A percentile compares a stretch with the other conserved stretches of the same genome.
Evolutionary conservation across 2,888 invertebrate species (phyloP).

Genomic region (Pterostichus madidus): DNA sequence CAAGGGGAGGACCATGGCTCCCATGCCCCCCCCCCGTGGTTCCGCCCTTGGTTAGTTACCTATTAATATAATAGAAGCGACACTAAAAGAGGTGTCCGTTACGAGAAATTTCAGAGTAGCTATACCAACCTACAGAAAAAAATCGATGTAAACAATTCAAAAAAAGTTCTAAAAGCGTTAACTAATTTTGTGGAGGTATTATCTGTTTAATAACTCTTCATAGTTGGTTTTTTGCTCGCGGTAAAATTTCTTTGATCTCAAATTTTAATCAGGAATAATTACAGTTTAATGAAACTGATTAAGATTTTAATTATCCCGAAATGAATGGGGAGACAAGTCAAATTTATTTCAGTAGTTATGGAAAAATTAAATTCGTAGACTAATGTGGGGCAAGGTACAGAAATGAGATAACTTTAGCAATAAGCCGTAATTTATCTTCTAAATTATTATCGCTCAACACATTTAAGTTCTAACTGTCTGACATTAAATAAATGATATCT

Average conservation of each 20-base stretch:
- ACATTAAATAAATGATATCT: slow-evolving; percentile 27
- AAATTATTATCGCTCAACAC: background rate
- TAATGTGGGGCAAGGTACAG: slow-evolving; percentile 5
- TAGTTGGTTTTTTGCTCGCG: background rate
- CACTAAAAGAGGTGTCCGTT: too few species aligned
- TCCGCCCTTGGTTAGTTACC: too few species aligned
- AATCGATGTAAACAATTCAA: too few species aligned
- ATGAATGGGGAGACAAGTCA: slow-evolving; percentile 9
- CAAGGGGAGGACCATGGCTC: too few species aligned
- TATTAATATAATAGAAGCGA: too few species aligned
- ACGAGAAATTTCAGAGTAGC: too few species aligned
- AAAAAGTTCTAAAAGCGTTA: background rate
- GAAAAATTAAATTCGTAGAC: background rate
- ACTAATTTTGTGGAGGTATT: background rate
- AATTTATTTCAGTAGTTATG: slow-evolving; percentile 9
- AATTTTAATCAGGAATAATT: slow-evolving; percentile 41
- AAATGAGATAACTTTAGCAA: slow-evolving; percentile 10
- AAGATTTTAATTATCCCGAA: slow-evolving; percentile 25
- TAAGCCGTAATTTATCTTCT: background rate
- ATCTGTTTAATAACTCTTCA: background rate
- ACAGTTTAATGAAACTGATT: slow-evolving; percentile 44
- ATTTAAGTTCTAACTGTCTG: slow-evolving; percentile 5
- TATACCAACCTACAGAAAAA: too few species aligned
- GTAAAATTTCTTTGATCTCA: slow-evolving; percentile 27
- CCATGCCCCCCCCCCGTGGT: too few species aligned